These are phyloP conservation scores for Oreochromis aureus DNA, from an alignment of 2,113 vertebrate species.

Conservation along the genomic window DNA sequence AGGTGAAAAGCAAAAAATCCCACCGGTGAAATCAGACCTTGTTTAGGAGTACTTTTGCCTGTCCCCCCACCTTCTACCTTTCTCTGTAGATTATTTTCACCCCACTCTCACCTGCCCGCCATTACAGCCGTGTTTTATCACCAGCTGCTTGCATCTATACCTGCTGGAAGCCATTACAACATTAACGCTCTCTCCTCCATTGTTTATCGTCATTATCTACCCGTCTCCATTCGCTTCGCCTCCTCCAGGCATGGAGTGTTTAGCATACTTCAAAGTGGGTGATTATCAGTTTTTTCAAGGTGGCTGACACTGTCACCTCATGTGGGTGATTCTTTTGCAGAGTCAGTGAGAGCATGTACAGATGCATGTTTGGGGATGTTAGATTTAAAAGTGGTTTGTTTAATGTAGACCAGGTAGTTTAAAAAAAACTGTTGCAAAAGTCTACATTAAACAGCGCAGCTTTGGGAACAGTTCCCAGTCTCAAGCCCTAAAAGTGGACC, in stretches of 20 bases:
- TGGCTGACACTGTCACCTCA: neutral
- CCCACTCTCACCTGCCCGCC: neutral
- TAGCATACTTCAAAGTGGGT: constrained; percentile 20
- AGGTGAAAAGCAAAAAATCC: neutral
- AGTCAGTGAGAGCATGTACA: neutral
- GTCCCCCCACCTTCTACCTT: neutral
- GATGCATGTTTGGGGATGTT: neutral
- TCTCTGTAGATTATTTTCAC: neutral
- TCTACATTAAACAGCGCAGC: neutral
- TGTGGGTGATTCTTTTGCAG: neutral
- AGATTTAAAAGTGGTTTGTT: neutral
- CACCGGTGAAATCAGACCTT: neutral
- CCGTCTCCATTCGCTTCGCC: neutral
- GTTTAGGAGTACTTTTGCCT: neutral
- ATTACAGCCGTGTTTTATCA: neutral
- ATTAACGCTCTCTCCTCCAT: neutral
- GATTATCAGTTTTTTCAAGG: constrained; percentile 3
- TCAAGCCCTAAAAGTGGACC: neutral
- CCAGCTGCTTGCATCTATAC: neutral
- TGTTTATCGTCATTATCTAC: neutral
- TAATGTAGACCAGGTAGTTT: neutral
- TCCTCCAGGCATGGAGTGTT: neutral
- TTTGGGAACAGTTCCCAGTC: neutral
- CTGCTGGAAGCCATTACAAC: neutral
- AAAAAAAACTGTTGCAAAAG: neutral